These are phyloP conservation scores for Rhynchonycteris naso DNA, from an alignment of 2,797 vertebrate genomes.

Conservation along the genomic window DNA sequence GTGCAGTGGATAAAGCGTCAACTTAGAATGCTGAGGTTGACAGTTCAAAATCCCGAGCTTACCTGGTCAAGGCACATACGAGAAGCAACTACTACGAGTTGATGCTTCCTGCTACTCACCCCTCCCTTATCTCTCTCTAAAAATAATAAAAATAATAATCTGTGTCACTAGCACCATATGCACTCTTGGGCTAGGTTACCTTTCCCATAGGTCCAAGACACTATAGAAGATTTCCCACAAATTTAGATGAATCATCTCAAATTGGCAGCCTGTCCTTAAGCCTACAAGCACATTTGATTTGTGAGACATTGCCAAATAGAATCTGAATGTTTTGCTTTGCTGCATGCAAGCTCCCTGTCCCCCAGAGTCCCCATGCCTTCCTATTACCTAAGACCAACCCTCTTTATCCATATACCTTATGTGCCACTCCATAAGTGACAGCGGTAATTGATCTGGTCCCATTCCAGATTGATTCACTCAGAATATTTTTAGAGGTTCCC, in stretches of 20 bases:
- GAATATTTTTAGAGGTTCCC: not conserved
- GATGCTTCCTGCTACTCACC: too few species aligned
- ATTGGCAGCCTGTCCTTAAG: not conserved
- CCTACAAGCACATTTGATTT: not conserved
- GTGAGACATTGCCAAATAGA: not conserved
- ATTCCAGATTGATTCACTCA: not conserved
- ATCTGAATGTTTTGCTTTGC: not conserved
- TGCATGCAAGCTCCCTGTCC: not conserved
- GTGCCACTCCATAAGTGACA: not conserved
- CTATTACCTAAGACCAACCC: not conserved
- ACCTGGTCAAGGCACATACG: too few species aligned
- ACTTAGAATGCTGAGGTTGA: too few species aligned
- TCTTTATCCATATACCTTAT: not conserved
- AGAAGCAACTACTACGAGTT: too few species aligned
- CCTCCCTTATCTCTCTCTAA: too few species aligned
- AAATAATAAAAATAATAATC: not conserved
- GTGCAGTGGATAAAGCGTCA: too few species aligned
- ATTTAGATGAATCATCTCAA: not conserved
- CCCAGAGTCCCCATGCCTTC: not conserved
- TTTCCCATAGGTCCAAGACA: not conserved
- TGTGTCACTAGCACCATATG: not conserved
- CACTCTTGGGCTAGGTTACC: not conserved
- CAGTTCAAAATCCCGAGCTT: too few species aligned
- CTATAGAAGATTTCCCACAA: not conserved
- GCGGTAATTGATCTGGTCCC: not conserved